Conservation (phyloP, 2,113 vertebrate genomes). For the Camelus dromedarius region DNA sequence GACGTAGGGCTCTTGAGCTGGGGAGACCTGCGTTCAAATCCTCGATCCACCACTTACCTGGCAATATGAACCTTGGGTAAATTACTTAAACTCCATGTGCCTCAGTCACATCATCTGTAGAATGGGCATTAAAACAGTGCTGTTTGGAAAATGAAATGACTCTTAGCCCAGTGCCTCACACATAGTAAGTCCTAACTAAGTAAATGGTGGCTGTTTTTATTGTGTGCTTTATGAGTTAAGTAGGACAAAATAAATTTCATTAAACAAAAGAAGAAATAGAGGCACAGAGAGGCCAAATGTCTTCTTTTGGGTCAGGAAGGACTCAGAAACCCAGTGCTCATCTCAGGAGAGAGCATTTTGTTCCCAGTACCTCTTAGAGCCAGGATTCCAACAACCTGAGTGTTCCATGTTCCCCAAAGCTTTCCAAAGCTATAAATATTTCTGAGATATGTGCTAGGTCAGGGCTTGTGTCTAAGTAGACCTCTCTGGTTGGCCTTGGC, state of each 20-base stretch:
- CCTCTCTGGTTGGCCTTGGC: conserved; percentile 36
- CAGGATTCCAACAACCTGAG: background rate
- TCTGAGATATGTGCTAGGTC: conserved; percentile 63
- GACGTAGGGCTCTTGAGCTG: background rate
- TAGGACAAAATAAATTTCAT: background rate
- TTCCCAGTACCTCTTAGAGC: background rate
- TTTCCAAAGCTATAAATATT: conserved; percentile 62
- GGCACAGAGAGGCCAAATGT: background rate
- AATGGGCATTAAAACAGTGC: background rate
- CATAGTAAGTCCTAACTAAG: background rate
- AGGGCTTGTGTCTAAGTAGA: conserved; percentile 60
- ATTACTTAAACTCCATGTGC: background rate
- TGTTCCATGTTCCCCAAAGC: conserved; percentile 29
- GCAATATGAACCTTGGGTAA: background rate
- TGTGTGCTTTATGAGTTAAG: background rate
- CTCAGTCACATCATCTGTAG: background rate
- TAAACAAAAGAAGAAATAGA: background rate
- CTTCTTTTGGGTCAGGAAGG: background rate
- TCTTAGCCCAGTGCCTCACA: background rate
- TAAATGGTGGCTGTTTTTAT: background rate
- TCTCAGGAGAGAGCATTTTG: background rate
- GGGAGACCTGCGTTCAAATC: background rate
- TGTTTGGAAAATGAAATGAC: background rate
- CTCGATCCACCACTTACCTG: background rate
- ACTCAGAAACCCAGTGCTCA: background rate